Conservation (phyloP, 1,140 invertebrate species). For the Drosophila equinoxialis region DNA sequence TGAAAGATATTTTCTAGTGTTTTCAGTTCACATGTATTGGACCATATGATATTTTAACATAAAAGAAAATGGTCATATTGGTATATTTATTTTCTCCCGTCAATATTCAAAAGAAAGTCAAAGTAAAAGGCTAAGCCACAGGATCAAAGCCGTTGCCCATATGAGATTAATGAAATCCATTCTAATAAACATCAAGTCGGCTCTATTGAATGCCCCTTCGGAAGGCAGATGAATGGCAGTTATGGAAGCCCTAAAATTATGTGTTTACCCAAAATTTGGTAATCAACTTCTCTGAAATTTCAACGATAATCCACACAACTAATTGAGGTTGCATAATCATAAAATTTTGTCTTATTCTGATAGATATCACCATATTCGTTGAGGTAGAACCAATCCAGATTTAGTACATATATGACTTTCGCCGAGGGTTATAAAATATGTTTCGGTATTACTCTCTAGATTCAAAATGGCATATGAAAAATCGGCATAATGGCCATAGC, state of each 20-base stretch:
- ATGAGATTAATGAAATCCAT: neutral
- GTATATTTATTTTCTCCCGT: no score
- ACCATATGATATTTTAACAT: no score
- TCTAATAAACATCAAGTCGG: neutral
- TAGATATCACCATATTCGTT: neutral
- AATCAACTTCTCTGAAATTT: neutral
- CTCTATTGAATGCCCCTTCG: neutral
- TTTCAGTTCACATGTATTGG: no score
- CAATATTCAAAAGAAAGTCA: no score
- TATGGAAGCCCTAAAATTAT: neutral
- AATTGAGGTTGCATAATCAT: neutral
- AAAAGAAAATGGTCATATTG: no score
- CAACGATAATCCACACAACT: neutral
- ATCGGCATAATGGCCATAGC: neutral
- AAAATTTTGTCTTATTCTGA: slow-evolving; percentile 1
- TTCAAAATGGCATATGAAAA: neutral
- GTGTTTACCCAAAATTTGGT: neutral
- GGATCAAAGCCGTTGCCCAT: neutral
- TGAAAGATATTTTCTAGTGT: no score
- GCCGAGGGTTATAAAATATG: slow-evolving; percentile 7
- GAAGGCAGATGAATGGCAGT: slow-evolving; percentile 9
- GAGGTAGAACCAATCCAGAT: slow-evolving; percentile 2
- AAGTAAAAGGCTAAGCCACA: neutral
- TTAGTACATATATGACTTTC: neutral
- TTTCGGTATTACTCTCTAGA: neutral